Base-by-base conservation (phyloP, 2,888 invertebrate genomes). In the Xiphydria camelus region DNA sequence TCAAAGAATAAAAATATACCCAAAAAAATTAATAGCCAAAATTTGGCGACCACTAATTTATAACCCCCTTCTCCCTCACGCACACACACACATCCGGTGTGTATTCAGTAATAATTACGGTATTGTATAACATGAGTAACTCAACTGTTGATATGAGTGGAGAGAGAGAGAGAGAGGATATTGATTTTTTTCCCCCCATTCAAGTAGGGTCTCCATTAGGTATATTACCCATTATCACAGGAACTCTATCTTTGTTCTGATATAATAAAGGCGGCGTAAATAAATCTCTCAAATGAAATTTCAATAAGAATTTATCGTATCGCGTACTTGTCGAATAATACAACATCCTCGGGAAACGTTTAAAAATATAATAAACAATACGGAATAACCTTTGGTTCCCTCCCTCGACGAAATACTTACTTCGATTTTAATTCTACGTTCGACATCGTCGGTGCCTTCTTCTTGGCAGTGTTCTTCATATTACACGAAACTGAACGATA, bases 121-220 rank as follows among this genome's bases (percentile, higher is more conserved):
- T 12, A 29, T 29, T n/a, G n/a, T n/a, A n/a, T n/a, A n/a, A n/a
- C n/a, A n/a, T n/a, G n/a, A n/a, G n/a, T n/a, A n/a, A n/a, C n/a
- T n/a, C n/a, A n/a, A n/a, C 6, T 7, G n/a, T n/a, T 23, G 15
- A 18, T 4, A 34, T 34, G 18, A n/a, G 34, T 14, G 34, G 14
- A 15, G 18, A 9, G 18, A 17, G 18, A 34, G 19, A 18, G 18
- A 10, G 19, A 4, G 15, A 34, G 17, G 18, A 18, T 34, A 34
- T 34, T 34, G 34, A 34, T 34, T 34, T 34, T 34, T 23, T n/a
- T 7, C 23, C n/a, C n/a, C 23, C 23, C n/a, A n/a, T n/a, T n/a
- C n/a, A n/a, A n/a, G n/a, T n/a, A n/a, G n/a, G n/a, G n/a, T n/a
- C 14, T 12, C 29, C 14, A 29, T 29, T 29, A 14, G n/a, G n/a